Evolutionary conservation across 2,113 vertebrate species (phyloP), one percentile per base, ranked within the genome.

Genomic region (Leptodactylus fuscus): DNA sequence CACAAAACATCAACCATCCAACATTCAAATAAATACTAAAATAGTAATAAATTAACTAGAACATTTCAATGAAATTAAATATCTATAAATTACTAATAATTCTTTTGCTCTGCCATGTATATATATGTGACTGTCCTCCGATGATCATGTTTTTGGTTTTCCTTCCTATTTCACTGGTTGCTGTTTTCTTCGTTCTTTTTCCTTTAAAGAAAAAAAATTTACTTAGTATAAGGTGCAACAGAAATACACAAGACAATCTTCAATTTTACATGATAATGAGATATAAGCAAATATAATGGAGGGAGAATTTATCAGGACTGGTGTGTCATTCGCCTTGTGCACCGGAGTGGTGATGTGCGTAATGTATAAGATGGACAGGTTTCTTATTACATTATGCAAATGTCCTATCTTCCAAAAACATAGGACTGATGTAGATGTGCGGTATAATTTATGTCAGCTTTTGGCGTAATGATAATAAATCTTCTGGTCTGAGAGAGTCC

Each of bases 1-100:
- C 24, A 62, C 58, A 62, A 62, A 27, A 29, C 24, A 27, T 1
- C 24, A 62, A 13, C 24, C 24, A 4, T 58, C 24, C 5, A 58
- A 10, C n/a, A 58, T 58, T 24, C 3, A 9, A 58, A 62, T 62
- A 62, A 62, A 62, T 62, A 62, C 51, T 55, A 55, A 55, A 55
- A n/a, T n/a, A 62, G 11, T 1, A 62, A 62, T 62, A 62, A 27
- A 29, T 62, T 62, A 62, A 58, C 55, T 24, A 58, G 24, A 58
- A n/a, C 41, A 44, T 5, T 16, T 44, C 34, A n/a, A n/a, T 46
- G 15, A 75, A 75, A 22, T 44, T 75, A 75, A 75, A 75, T 75
- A 75, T 44, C 20, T 44, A 48, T 75, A 75, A 44, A 75, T 75
- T 75, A 75, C 44, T 12, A 27, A 27, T 29, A 62, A 27, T 27